A percentile compares a stretch with the other conserved stretches of the same genome.
Conservation (phyloP, 2,113 vertebrate species). For the Nestor notabilis region DNA sequence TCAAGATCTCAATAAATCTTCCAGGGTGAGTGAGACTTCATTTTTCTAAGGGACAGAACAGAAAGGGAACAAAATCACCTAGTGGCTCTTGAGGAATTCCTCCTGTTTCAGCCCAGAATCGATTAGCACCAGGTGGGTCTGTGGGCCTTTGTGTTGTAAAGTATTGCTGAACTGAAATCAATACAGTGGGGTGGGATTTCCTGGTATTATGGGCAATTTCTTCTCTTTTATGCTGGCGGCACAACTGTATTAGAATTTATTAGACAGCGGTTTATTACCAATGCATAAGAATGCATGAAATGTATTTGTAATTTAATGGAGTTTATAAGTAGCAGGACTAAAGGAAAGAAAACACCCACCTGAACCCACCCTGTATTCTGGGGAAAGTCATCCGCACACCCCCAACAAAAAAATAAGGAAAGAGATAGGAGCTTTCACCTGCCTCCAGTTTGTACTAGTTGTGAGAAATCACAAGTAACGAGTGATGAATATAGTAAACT, state of each 20-base stretch:
- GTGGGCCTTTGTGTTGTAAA: not conserved
- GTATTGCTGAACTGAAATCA: not conserved
- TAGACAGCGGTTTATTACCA: not conserved
- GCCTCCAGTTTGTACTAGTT: not conserved
- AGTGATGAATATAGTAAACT: not conserved
- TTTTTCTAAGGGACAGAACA: not conserved
- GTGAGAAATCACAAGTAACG: not conserved
- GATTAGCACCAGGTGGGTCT: not conserved
- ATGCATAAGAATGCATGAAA: not conserved
- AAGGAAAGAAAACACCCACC: not conserved
- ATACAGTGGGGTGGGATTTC: not conserved
- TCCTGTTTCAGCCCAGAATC: not conserved
- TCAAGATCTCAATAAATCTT: not conserved
- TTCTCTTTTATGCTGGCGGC: not conserved
- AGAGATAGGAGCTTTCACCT: not conserved
- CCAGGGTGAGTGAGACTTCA: not conserved
- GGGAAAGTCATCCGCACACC: not conserved
- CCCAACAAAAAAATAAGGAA: not conserved
- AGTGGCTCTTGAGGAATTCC: not conserved
- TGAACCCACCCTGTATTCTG: not conserved
- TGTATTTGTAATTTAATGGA: not conserved
- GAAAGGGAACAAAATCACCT: not conserved
- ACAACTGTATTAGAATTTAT: not conserved
- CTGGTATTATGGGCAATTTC: not conserved
- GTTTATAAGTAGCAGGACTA: not conserved